Base-by-base conservation (phyloP, 2,888 invertebrate species). In the Acanthosepion lycidas region DNA sequence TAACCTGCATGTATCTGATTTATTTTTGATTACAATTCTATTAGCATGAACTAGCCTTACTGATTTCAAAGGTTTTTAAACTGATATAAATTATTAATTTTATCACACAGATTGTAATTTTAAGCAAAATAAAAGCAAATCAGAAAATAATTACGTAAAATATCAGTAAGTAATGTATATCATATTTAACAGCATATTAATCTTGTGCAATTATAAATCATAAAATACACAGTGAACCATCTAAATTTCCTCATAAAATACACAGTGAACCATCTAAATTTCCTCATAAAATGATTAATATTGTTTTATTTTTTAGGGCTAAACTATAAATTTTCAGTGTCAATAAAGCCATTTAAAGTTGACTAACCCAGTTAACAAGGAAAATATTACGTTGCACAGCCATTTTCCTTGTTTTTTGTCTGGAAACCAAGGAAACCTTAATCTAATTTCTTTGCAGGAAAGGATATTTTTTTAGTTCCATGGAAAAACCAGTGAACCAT, bases 401-500 rank as follows among this genome's bases (percentile, higher is more conserved):
- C 59, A 20, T 6, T 59, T 59, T 2, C 6, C 23, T 59, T 59
- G 59, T 28, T 78, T 78, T 64, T 78, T n/a, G n/a, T 78, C 28
- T 78, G 78, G 78, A 78, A 78, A 78, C 78, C 78, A 78, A 78
- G 78, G 78, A 78, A 78, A 78, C 78, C n/a, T 59, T 59, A 59
- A 59, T 59, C 59, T 78, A 78, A 78, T 78, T 78, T n/a, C n/a
- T 78, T 78, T n/a, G n/a, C n/a, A 78, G 78, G 78, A 78, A n/a
- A 78, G 28, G 8, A 28, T 78, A 8, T 78, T n/a, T 78, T 78
- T 78, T 78, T 78, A 28, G n/a, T n/a, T 78, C 78, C n/a, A 78
- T 78, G 78, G 78, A 78, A 78, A 78, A 78, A 15, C 28, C 8
- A n/a, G n/a, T 78, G 78, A 78, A 78, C 1, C 28, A 78, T 78